Base-by-base conservation (phyloP, 2,888 invertebrate species). In the Azorinus chamasolen region DNA sequence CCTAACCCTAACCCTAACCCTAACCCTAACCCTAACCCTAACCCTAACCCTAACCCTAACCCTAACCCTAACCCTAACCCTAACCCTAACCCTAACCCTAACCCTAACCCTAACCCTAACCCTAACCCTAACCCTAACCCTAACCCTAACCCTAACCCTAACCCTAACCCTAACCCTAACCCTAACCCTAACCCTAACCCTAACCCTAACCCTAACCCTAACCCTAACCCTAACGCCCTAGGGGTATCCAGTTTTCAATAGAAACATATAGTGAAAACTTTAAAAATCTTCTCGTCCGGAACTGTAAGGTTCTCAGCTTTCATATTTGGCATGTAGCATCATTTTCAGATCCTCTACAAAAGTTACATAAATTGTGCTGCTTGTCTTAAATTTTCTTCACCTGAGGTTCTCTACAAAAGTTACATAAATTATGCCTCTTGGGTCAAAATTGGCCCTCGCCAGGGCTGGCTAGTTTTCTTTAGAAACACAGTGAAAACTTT, bases 71-170 rank as follows among this genome's bases (percentile, higher is more conserved):
- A 72, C 58, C 77, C 65, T 62, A 71, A 71, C 63, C 76, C 62
- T 54, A 69, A 61, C 58, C 48, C 72, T 43, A 59, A 72, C 24
- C 69, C 55, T 53, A 58, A 65, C 58, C 53, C 72, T 66, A 65
- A 32, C 55, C 65, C 72, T 65, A 63, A 74, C 75, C 83, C 82
- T 73, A 74, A 72, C 68, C 79, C 70, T 70, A 73, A 69, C 72
- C 79, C 54, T 59, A 73, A 48, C 61, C 66, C 53, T 45, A 55
- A 32, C 57, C 68, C 50, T 32, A 37, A 25, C 64, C 68, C 48
- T 46, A 73, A 39, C 73, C 72, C 32, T 24, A 58, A 48, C 50
- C 68, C 32, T 43, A 57, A 53, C 63, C 58, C 18, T 16, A 57
- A 20, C 58, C 75, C 53, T 51, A 68, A 59, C 65, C 74, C 48